Evolutionary conservation across 2,113 vertebrate genomes (phyloP).

Genomic region (Amphiprion percula): DNA sequence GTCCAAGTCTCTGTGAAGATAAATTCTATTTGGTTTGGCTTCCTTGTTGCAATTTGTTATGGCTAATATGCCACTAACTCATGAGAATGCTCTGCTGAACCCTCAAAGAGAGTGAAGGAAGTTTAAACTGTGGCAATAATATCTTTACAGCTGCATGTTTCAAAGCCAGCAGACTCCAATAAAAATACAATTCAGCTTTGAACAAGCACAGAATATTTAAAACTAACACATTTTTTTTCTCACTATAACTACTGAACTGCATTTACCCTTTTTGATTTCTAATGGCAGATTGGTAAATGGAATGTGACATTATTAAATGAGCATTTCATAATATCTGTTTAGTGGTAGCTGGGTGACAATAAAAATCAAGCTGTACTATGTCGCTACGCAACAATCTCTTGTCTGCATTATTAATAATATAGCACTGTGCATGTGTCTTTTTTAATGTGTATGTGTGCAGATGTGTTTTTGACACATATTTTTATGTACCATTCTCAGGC

Average conservation of each 20-base stretch:
- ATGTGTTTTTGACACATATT: conserved; percentile 25
- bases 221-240: conserved; percentile 42
- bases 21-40: conserved; percentile 76
- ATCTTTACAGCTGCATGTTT: conserved; percentile 56
- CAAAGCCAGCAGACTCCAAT: conserved; percentile 52
- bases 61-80: conserved; percentile 68
- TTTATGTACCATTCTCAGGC: conserved; percentile 42
- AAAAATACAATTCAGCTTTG: conserved; percentile 53
- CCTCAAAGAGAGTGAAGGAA: conserved; percentile 41
- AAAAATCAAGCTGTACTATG: conserved; percentile 22
- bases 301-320: conserved; percentile 18
- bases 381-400: background rate
- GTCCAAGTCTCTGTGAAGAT: conserved; percentile 67
- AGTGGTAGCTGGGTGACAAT: conserved; percentile 17
- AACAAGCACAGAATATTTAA: conserved; percentile 39
- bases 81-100: conserved; percentile 64
- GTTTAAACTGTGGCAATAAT: conserved; percentile 62
- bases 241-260: conserved; percentile 51
- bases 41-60: conserved; percentile 71
- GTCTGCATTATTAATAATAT: background rate
- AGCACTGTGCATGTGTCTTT: background rate
- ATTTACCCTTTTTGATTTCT: conserved; percentile 42
- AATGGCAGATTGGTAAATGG: conserved; percentile 20
- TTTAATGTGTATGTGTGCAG: background rate
- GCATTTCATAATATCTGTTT: conserved; percentile 39